Evolutionary conservation across 2,113 vertebrate species (phyloP).

Genomic region (Caranx ignobilis): DNA sequence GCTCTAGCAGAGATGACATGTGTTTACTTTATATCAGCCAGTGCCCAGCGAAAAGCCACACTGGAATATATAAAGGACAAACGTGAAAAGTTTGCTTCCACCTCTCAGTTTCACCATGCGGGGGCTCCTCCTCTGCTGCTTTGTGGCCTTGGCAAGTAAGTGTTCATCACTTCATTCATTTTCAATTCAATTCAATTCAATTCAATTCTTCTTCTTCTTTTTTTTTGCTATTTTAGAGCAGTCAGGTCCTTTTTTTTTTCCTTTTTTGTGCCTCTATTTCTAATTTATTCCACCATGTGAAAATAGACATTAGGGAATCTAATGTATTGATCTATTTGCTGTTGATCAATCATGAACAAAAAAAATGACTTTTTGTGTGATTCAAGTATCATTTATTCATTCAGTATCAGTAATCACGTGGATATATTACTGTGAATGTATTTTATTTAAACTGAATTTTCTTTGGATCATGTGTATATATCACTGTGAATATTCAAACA

Average conservation of each 20-base stretch:
- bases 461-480: no score
- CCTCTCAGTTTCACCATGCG: constrained; percentile 72
- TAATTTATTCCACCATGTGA: background rate
- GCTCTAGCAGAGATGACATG: constrained; percentile 8
- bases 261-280: background rate
- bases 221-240: background rate
- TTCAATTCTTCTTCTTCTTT: background rate
- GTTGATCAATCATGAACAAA: background rate
- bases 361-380: background rate
- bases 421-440: no score
- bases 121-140: constrained; percentile 74
- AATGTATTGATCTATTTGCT: background rate
- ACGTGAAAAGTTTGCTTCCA: constrained; percentile 19
- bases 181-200: background rate
- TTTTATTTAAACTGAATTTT: no score
- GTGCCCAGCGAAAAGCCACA: background rate
- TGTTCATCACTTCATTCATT: constrained; percentile 7
- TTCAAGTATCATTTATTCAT: background rate
- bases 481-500: no score
- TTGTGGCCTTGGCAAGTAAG: constrained; percentile 80
- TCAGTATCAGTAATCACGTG: no score
- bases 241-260: background rate
- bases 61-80: constrained; percentile 63
- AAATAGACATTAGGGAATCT: background rate
- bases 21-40: constrained; percentile 45